Evolutionary conservation across 2,797 vertebrate species (phyloP), one percentile per base, ranked within the genome.

Genomic region (Echiichthys vipera): DNA sequence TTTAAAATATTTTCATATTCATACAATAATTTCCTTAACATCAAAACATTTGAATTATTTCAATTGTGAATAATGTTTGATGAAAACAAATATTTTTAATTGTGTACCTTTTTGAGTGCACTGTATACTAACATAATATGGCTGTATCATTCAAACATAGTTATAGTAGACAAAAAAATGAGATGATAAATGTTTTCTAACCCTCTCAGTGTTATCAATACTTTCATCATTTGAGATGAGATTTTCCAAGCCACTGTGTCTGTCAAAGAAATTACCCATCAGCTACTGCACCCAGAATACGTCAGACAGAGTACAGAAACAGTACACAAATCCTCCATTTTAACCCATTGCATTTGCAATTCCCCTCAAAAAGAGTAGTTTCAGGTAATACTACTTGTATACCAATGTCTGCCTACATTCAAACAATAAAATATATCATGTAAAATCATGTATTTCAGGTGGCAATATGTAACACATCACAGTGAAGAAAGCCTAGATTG

Each of bases 21-120:
- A 55, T 63, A 25, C 47, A 61, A 15, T 29, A 3, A 63, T 42
- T 27, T 45, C n/a, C 32, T 62, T 8, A 15, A 47, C n/a, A 62
- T 17, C 2, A 7, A 22, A 36, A 30, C 5, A 2, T 55, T 22
- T 55, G 22, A n/a, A 18, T 59, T 32, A 43, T 61, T 61, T 32
- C 13, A 17, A n/a, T 11, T 45, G 29, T 59, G 12, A 30, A 13
- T 54, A 29, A 39, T 59, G 10, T 45, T 39, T 42, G 9, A 36
- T 36, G 7, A 34, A 55, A 43, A 29, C 14, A 24, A 24, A 50
- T 32, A 50, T 30, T 12, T 27, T 30, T 46, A 55, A 55, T 14
- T 37, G 57, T 36, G 17, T 18, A 5, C 42, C 9, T 47, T 30
- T 29, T 5, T 2, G 3, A 0, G 13, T 22, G 18, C 13, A 14